These are phyloP conservation scores for Bruchidius siliquastri DNA, from an alignment of 2,888 invertebrate species.

Conservation along the genomic window DNA sequence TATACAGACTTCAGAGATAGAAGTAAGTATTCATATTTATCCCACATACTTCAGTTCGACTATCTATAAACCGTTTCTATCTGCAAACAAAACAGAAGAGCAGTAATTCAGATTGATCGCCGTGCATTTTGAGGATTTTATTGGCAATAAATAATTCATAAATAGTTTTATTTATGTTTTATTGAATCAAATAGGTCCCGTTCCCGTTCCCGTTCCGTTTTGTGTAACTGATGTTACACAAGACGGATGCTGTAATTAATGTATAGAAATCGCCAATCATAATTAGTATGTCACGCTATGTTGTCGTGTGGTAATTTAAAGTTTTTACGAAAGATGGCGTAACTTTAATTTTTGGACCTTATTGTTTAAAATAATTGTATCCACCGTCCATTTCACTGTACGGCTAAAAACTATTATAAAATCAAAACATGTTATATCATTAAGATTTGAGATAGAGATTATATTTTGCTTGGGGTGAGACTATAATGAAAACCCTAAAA, in stretches of 20 bases:
- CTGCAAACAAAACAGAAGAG: neutral
- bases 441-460: too few relatives aligned
- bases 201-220: too few relatives aligned
- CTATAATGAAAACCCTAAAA: too few relatives aligned
- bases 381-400: too few relatives aligned
- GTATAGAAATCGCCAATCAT: neutral
- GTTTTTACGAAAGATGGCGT: too few relatives aligned
- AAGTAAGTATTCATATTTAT: neutral
- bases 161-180: neutral
- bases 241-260: neutral
- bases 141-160: neutral
- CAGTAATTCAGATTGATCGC: neutral
- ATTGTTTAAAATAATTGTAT: too few relatives aligned
- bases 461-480: too few relatives aligned
- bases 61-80: neutral
- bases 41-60: neutral
- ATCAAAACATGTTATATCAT: too few relatives aligned
- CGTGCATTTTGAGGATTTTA: neutral
- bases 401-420: too few relatives aligned
- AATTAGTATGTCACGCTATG: neutral
- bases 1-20: too few relatives aligned
- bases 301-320: too few relatives aligned
- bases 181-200: neutral
- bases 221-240: neutral
- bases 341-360: too few relatives aligned